Percentiles rank a stretch among this genome's conserved stretches.
Conservation (phyloP, 1,140 invertebrate genomes). For the Nephila pilipes region DNA sequence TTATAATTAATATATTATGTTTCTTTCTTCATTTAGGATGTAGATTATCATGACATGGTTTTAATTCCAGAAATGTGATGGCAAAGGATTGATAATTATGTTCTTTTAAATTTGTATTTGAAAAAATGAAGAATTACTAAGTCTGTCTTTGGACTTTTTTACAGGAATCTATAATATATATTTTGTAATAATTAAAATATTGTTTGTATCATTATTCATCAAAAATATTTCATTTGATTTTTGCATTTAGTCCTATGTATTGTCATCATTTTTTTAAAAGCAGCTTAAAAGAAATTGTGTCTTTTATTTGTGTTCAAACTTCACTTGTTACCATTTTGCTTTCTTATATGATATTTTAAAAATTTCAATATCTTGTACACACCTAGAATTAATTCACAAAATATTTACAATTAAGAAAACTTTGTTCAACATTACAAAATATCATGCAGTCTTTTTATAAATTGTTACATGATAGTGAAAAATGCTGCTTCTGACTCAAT, state of each 20-base stretch:
- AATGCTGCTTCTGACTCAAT: too few species aligned
- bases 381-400: too few species aligned
- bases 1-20: neutral
- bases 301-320: conserved; percentile 17
- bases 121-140: conserved; percentile 12
- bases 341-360: too few species aligned
- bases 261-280: conserved; percentile 70
- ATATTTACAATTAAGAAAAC: too few species aligned
- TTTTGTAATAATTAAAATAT: conserved; percentile 70
- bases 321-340: neutral
- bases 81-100: conserved; percentile 51
- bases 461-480: too few species aligned
- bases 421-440: too few species aligned
- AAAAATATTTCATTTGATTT: conserved; percentile 46
- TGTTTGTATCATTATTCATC: conserved; percentile 58
- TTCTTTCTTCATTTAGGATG: neutral
- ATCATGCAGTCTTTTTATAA: too few species aligned
- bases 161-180: conserved; percentile 41
- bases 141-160: conserved; percentile 33
- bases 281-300: conserved; percentile 41
- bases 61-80: conserved; percentile 64
- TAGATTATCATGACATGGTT: conserved; percentile 53
- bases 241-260: conserved; percentile 51
- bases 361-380: too few species aligned
- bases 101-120: conserved; percentile 51